Conservation (phyloP, 2,113 vertebrate species). For the Stigmatopora argus region DNA sequence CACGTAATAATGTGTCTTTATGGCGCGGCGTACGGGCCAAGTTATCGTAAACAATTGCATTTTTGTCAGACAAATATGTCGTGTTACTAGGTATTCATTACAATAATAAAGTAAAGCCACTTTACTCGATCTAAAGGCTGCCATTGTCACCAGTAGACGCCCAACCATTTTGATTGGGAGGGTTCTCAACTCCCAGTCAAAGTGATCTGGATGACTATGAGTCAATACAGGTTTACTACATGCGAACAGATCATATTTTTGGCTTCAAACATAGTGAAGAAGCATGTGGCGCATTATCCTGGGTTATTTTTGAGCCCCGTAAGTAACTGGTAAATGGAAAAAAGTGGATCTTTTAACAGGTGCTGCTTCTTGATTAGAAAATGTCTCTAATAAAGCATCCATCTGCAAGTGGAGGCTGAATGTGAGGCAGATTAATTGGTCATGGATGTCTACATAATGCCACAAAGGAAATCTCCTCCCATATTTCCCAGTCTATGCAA, state of each 20-base stretch:
- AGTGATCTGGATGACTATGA: too few relatives aligned
- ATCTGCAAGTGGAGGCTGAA: slow-evolving; percentile 70
- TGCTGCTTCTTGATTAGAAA: slow-evolving; percentile 63
- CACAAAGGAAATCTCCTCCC: slow-evolving; percentile 69
- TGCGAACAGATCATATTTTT: background rate
- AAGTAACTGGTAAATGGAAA: slow-evolving; percentile 34
- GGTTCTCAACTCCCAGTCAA: too few relatives aligned
- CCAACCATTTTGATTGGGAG: too few relatives aligned
- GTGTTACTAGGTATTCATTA: background rate
- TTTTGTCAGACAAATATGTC: background rate
- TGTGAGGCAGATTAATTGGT: slow-evolving; percentile 72
- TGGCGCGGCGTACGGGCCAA: background rate
- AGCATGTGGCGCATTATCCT: background rate
- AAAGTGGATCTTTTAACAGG: slow-evolving; percentile 61
- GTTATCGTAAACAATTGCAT: background rate
- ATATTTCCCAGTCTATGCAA: slow-evolving; percentile 54
- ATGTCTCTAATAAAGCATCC: slow-evolving; percentile 72
- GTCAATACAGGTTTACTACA: too few relatives aligned
- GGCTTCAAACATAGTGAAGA: background rate
- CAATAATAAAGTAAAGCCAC: background rate
- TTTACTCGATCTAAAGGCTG: too few relatives aligned
- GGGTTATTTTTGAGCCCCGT: background rate
- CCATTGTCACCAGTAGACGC: too few relatives aligned
- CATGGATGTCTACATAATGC: slow-evolving; percentile 73
- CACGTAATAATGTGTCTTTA: background rate